A percentile compares a stretch with the other conserved stretches of the same genome.
These are phyloP conservation scores for Euwallacea fornicatus DNA, from an alignment of 1,140 invertebrate species.

Conservation along the genomic window DNA sequence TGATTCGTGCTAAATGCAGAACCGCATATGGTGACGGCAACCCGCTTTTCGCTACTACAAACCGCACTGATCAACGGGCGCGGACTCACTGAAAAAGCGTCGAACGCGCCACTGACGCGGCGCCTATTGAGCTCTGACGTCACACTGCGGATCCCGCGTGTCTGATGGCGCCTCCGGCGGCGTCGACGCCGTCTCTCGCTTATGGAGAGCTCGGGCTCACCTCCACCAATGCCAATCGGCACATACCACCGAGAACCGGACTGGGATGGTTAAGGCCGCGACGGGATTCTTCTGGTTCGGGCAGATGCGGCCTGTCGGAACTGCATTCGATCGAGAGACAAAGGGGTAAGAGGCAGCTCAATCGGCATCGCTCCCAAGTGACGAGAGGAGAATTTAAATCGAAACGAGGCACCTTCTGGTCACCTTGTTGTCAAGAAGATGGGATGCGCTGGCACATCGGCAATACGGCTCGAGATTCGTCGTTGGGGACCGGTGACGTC, in stretches of 20 bases:
- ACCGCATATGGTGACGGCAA: slow-evolving; percentile 45
- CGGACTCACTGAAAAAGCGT: slow-evolving; percentile 47
- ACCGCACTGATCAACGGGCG: slow-evolving; percentile 46
- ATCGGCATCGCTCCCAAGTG: no score
- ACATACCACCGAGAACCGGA: neutral
- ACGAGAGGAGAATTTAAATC: no score
- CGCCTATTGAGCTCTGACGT: slow-evolving; percentile 52
- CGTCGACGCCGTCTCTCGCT: neutral
- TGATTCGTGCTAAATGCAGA: slow-evolving; percentile 50
- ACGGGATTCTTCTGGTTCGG: no score
- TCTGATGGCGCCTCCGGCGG: slow-evolving; percentile 31
- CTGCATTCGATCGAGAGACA: neutral
- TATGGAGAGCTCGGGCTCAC: neutral
- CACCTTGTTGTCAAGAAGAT: no score
- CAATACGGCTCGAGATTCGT: no score
- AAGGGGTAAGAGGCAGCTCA: no score
- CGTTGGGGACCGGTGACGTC: no score
- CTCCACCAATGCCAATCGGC: neutral
- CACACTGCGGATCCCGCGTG: slow-evolving; percentile 51
- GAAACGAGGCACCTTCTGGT: neutral
- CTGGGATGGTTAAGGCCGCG: no score
- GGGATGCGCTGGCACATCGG: no score
- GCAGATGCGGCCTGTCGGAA: neutral
- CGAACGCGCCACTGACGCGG: slow-evolving; percentile 49
- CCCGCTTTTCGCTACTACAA: slow-evolving; percentile 38